Evolutionary conservation across 2,888 invertebrate genomes (phyloP).

Genomic region (Morinoia aosen): DNA sequence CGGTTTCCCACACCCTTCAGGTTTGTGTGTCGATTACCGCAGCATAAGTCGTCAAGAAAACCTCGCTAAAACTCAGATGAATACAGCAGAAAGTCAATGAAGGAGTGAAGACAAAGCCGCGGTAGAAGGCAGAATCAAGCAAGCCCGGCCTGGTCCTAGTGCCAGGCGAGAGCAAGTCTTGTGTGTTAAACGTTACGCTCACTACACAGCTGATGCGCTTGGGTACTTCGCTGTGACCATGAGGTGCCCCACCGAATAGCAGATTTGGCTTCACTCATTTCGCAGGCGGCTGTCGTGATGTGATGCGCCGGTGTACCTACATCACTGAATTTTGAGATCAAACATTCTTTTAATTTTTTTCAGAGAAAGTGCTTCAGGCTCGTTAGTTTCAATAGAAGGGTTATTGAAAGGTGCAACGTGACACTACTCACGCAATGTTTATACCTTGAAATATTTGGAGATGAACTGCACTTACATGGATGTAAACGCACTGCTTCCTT

Average conservation of each 20-base stretch:
- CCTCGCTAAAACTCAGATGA: neutral
- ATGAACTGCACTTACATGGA: too few species aligned
- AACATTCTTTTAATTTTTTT: too few species aligned
- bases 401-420: too few species aligned
- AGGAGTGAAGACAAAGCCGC: neutral
- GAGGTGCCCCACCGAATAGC: neutral
- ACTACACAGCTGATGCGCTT: neutral
- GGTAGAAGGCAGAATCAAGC: neutral
- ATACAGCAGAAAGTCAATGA: neutral
- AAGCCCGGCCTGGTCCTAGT: neutral
- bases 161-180: neutral
- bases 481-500: too few species aligned
- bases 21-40: neutral
- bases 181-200: neutral
- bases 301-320: too few species aligned
- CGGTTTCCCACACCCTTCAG: conserved; percentile 23
- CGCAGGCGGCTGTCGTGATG: too few species aligned
- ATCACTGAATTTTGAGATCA: too few species aligned
- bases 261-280: too few species aligned
- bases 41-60: neutral
- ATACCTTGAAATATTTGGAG: too few species aligned
- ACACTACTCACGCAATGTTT: too few species aligned
- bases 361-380: too few species aligned
- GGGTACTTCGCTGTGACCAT: neutral
- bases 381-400: too few species aligned